Evolutionary conservation across 2,888 invertebrate species (phyloP), one percentile per base, ranked within the genome.

Genomic region (Drosophila falleni): DNA sequence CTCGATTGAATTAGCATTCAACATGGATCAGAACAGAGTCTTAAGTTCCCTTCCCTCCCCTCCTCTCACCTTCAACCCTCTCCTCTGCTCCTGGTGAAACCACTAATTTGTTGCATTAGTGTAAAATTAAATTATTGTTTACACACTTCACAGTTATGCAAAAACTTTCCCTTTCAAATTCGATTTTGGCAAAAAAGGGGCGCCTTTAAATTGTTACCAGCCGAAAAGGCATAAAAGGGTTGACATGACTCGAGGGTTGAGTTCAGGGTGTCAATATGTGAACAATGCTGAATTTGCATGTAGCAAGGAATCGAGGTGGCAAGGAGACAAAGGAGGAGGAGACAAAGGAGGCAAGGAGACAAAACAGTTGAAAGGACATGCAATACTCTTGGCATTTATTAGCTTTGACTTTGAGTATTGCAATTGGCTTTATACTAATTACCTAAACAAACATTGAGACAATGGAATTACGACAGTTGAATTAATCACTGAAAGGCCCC

Each of bases 91-190:
- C 6, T 85, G 11, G 76, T 84, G 80, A 87, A 90, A 90, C 91
- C 91, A 90, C 90, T 88, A 91, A 91, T 91, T 91, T 85, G 84
- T 80, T 79, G 84, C 87, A 86, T 87, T 90, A 87, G 85, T 86
- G 78, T 64, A 61, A 89, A 90, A 91, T 91, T 88, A 81, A 90
- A 91, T 91, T 91, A 91, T 87, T 90, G 86, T 90, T 90, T 90
- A 85, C 83, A 87, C 81, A 74, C 63, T 68, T 65, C 9, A 41
- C 55, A 62, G 37, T 65, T 75, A 66, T 73, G 64, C 73, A 71
- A 78, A 69, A 63, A 47, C 15, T 6, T 59, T 44, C 23, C 54
- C 33, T 41, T 51, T 46, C 4, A 47, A 78, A 72, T 74, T 74
- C 74, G 84, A 80, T 77, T 85, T 77, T 64, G 63, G 9, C 50